phyloP scores from a whole-genome alignment of 2,797 vertebrate genomes.

The Catamblyrhynchus diadema region DNA sequence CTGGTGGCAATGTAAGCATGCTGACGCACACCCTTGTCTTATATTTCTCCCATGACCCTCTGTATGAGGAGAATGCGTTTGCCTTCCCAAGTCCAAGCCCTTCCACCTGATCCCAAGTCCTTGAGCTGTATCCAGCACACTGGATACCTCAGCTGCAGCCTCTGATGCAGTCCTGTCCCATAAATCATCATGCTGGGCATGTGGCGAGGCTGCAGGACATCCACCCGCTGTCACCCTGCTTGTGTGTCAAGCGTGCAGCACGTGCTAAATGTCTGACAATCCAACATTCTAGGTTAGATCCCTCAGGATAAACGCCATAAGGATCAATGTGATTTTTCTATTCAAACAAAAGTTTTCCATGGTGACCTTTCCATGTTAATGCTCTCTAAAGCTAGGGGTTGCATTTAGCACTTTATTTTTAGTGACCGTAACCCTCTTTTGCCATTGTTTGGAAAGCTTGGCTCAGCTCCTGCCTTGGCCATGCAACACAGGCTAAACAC shows the following conservation, averaged over 20 bases:
- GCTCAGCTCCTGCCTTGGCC: slow-evolving; percentile 45
- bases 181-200: neutral
- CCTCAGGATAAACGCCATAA: neutral
- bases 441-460: slow-evolving; percentile 61
- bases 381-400: slow-evolving; percentile 19
- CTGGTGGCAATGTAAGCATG: neutral
- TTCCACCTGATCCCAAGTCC: slow-evolving; percentile 17
- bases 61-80: neutral
- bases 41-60: neutral
- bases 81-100: neutral
- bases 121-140: neutral
- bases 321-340: slow-evolving; percentile 50
- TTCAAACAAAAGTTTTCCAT: slow-evolving; percentile 62
- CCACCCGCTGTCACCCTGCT: neutral
- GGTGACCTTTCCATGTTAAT: slow-evolving; percentile 53
- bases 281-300: slow-evolving; percentile 16
- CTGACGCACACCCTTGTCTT: neutral
- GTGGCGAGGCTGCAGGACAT: neutral
- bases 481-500: slow-evolving; percentile 18
- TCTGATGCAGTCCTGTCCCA: neutral
- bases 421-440: slow-evolving; percentile 22
- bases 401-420: slow-evolving; percentile 63
- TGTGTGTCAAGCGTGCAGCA: slow-evolving; percentile 2
- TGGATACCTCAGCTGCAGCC: neutral
- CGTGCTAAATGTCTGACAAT: slow-evolving; percentile 15